Evolutionary conservation across 2,888 invertebrate genomes (phyloP).

Genomic region (Panzeria rudis): DNA sequence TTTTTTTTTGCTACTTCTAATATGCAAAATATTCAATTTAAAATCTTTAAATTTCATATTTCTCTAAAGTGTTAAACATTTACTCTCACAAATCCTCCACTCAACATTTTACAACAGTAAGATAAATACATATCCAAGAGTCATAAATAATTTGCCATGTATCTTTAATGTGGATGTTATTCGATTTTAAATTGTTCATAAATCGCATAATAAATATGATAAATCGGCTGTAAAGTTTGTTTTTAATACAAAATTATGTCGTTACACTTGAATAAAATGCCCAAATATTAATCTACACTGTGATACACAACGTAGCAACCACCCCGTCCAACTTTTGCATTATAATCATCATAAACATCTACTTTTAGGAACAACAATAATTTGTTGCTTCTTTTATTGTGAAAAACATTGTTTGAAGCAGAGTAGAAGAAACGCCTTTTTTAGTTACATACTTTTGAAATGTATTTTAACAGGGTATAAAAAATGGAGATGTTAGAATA

Average conservation of each 20-base stretch:
- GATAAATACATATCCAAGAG: conserved; percentile 45
- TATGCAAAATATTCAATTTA: background rate
- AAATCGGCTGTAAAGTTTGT: conserved; percentile 80
- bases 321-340: conserved; percentile 8
- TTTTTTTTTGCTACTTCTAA: background rate
- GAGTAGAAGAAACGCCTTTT: conserved; percentile 49
- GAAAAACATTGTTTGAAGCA: conserved; percentile 42
- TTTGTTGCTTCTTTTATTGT: conserved; percentile 58
- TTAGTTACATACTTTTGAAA: background rate
- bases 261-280: conserved; percentile 74
- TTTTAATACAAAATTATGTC: conserved; percentile 76
- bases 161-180: conserved; percentile 73
- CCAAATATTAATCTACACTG: conserved; percentile 47
- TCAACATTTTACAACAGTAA: background rate
- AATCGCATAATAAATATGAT: conserved; percentile 82
- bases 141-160: conserved; percentile 79
- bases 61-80: background rate
- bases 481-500: background rate
- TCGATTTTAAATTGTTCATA: conserved; percentile 79
- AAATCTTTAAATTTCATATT: background rate
- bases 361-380: conserved; percentile 51
- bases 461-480: conserved; percentile 19
- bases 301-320: conserved; percentile 31
- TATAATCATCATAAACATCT: conserved; percentile 55
- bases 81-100: background rate